These are phyloP conservation scores for Morus bassanus DNA, from an alignment of 2,797 vertebrate genomes.

Conservation along the genomic window DNA sequence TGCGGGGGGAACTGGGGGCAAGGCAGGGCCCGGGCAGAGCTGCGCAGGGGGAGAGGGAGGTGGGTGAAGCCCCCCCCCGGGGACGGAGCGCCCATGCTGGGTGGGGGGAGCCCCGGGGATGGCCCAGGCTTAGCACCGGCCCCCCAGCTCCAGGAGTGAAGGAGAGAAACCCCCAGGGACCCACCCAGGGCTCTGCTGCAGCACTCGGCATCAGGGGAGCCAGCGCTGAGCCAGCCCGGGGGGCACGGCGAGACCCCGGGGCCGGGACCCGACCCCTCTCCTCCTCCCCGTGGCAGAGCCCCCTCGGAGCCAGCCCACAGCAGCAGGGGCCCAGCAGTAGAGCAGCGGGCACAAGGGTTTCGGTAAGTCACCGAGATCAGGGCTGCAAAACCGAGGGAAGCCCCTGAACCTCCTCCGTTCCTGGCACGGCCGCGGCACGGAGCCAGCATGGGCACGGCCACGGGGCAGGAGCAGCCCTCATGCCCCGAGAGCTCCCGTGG, in stretches of 20 bases:
- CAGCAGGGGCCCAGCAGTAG: not conserved
- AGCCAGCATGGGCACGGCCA: fast-evolving
- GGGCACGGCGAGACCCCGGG: not conserved
- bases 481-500: not conserved
- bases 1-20: not conserved
- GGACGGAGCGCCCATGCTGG: fast-evolving
- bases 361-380: fast-evolving
- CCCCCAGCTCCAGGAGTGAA: not conserved
- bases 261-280: not conserved
- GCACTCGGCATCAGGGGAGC: fast-evolving
- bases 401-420: no score
- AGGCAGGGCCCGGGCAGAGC: not conserved
- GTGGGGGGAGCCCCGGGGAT: not conserved
- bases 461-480: not conserved
- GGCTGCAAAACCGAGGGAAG: not conserved
- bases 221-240: no score
- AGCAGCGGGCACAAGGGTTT: not conserved
- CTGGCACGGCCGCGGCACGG: fast-evolving
- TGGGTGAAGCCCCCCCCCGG: not conserved
- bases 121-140: not conserved
- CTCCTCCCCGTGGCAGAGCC: not conserved
- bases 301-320: not conserved
- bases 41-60: not conserved
- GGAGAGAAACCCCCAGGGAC: not conserved
- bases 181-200: no score